A percentile compares a stretch with the other conserved stretches of the same genome.
These are phyloP conservation scores for Enteromius mattozi DNA, from an alignment of 2,797 vertebrate genomes.

Conservation along the genomic window DNA sequence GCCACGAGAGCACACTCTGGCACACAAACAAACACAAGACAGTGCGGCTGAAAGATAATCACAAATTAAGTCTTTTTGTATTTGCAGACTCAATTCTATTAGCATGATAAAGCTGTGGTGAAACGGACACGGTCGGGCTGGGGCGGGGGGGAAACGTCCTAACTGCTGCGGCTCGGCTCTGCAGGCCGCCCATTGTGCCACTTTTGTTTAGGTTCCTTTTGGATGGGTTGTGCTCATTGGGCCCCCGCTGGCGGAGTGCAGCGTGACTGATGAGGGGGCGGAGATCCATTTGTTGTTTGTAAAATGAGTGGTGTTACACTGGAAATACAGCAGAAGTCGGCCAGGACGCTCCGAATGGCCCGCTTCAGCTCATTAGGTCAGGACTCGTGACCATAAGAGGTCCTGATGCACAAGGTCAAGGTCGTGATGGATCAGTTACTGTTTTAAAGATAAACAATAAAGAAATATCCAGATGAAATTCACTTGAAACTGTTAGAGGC, in stretches of 20 bases:
- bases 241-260: constrained; percentile 86
- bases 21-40: constrained; percentile 52
- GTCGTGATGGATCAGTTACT: neutral
- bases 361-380: constrained; percentile 81
- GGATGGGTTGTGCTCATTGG: constrained; percentile 92
- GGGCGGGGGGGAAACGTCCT: constrained; percentile 72
- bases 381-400: constrained; percentile 64
- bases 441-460: neutral
- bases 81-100: constrained; percentile 93
- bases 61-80: constrained; percentile 96
- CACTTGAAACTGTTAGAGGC: neutral
- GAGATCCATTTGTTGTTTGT: constrained; percentile 88
- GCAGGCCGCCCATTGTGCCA: constrained; percentile 82
- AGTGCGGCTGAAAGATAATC: constrained; percentile 81
- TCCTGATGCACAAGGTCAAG: neutral
- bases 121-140: constrained; percentile 91
- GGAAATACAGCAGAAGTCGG: constrained; percentile 83
- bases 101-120: constrained; percentile 94
- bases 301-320: constrained; percentile 89
- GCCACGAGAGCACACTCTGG: constrained; percentile 39
- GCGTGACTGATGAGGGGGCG: constrained; percentile 92
- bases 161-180: constrained; percentile 82
- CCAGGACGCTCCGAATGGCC: constrained; percentile 79
- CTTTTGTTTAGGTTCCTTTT: constrained; percentile 90
- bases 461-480: neutral